Evolutionary conservation across 2,113 vertebrate genomes (phyloP).

Genomic region (Ia io): DNA sequence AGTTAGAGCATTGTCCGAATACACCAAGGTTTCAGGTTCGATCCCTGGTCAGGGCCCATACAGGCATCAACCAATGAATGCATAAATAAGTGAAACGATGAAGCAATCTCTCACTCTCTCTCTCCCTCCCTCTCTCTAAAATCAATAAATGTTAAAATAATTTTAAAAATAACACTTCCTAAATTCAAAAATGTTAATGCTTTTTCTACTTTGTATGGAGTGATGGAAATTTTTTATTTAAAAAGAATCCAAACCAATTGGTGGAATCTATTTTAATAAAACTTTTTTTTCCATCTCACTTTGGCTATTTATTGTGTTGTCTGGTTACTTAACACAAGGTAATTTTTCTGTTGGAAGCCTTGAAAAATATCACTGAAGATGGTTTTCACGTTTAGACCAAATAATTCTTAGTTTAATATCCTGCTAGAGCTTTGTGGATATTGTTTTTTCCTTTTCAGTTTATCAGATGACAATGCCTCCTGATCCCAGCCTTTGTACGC

Average conservation of each 20-base stretch:
- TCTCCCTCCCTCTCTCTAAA: not conserved
- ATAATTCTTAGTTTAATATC: constrained; percentile 70
- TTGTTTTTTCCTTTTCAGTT: constrained; percentile 36
- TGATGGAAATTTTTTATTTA: not conserved
- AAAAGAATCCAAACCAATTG: not conserved
- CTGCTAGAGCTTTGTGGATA: constrained; percentile 51
- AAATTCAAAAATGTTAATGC: not conserved
- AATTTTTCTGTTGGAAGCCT: constrained; percentile 30
- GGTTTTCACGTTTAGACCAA: constrained; percentile 44
- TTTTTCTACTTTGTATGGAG: not conserved
- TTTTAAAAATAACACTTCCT: not conserved
- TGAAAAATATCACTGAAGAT: constrained; percentile 28
- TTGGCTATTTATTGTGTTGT: constrained; percentile 1
- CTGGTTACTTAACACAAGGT: not conserved
- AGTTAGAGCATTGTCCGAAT: not conserved
- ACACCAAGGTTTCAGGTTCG: not conserved
- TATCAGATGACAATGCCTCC: constrained; percentile 52
- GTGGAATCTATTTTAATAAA: constrained; percentile 17
- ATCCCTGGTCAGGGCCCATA: too few relatives aligned
- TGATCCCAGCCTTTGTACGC: not conserved
- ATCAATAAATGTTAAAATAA: too few relatives aligned
- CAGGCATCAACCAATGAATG: not conserved
- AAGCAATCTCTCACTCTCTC: not conserved
- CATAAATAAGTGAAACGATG: not conserved
- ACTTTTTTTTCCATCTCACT: not conserved